Evolutionary conservation across 2,888 invertebrate genomes (phyloP).

Genomic region (Hydraecia micacea): DNA sequence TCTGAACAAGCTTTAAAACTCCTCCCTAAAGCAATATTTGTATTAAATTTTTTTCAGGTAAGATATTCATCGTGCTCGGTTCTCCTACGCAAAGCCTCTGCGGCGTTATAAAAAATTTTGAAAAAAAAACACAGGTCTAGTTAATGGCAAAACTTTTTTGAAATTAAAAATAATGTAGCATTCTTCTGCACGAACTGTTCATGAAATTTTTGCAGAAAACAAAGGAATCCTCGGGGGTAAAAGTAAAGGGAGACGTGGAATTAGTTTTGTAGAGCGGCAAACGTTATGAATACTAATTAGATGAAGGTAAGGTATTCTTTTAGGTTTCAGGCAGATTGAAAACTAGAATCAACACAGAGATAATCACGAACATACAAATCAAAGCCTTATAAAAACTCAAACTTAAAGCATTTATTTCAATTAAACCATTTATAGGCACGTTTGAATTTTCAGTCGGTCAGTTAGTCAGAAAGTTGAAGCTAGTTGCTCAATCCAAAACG

Average conservation of each 20-base stretch:
- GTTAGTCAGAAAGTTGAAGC: neutral
- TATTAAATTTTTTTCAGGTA: neutral
- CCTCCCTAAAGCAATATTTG: neutral
- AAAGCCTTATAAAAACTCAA: neutral
- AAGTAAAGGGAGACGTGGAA: conserved; percentile 23
- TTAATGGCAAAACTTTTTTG: conserved; percentile 42
- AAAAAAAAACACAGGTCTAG: conserved; percentile 11
- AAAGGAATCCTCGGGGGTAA: conserved; percentile 31
- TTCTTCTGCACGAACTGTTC: conserved; percentile 16
- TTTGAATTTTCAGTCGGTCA: neutral
- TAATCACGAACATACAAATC: neutral
- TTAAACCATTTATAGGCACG: neutral
- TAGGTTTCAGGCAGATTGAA: neutral
- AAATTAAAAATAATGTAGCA: conserved; percentile 50
- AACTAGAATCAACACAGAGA: conserved; percentile 6
- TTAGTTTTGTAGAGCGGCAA: conserved; percentile 35
- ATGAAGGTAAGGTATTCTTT: neutral
- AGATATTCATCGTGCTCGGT: conserved; percentile 19
- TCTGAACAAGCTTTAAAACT: neutral
- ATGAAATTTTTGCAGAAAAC: conserved; percentile 38
- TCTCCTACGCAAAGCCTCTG: conserved; percentile 10
- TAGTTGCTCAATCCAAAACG: too few relatives aligned
- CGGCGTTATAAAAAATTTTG: conserved; percentile 7
- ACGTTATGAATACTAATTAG: conserved; percentile 44
- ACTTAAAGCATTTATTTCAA: neutral